Conservation (phyloP, 1,140 invertebrate genomes). For the Calliphora vicina region DNA sequence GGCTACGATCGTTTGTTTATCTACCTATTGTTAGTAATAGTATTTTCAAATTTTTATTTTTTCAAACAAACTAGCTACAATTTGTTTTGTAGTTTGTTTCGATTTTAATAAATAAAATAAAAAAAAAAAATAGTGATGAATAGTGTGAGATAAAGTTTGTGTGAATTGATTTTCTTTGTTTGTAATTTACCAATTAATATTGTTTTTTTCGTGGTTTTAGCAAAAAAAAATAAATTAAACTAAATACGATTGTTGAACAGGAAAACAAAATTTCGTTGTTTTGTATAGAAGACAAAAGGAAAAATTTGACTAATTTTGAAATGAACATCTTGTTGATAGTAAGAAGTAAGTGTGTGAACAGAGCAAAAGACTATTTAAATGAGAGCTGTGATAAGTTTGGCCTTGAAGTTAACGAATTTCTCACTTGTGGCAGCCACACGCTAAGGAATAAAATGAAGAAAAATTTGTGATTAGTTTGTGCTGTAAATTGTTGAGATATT, state of each 20-base stretch:
- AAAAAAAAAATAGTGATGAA: constrained; percentile 3
- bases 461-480: constrained; percentile 39
- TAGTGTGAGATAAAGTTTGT: not conserved
- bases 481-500: constrained; percentile 1
- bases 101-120: not conserved
- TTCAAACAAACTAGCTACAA: no score
- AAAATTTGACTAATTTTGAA: constrained; percentile 34
- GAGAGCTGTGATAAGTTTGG: constrained; percentile 84
- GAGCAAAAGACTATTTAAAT: constrained; percentile 70
- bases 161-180: not conserved
- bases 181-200: constrained; percentile 12
- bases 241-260: not conserved
- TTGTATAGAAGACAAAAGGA: not conserved
- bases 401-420: constrained; percentile 89
- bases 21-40: not conserved
- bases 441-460: constrained; percentile 61
- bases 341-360: constrained; percentile 1
- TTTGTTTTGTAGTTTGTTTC: no score
- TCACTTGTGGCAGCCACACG: constrained; percentile 86
- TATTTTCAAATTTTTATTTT: constrained; percentile 7
- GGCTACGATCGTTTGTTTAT: not conserved
- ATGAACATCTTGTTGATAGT: constrained; percentile 11
- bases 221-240: no score
- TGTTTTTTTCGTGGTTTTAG: not conserved
- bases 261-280: constrained; percentile 20